phyloP scores from a whole-genome alignment of 2,113 vertebrate genomes.

The Cheirogaleus medius region DNA sequence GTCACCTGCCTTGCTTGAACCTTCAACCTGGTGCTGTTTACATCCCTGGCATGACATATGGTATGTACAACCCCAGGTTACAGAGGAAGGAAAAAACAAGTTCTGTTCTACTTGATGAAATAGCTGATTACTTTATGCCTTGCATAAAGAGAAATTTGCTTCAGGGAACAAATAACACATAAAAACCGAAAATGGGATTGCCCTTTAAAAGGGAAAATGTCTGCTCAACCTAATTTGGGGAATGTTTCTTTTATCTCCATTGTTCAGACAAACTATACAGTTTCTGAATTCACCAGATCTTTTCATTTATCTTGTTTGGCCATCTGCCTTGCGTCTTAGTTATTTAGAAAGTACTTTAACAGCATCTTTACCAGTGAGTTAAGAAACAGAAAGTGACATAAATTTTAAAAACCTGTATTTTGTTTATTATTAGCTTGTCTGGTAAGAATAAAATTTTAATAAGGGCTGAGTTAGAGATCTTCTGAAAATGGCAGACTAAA shows the following conservation, averaged over 20 bases:
- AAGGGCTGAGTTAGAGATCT: not conserved
- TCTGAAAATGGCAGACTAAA: not conserved
- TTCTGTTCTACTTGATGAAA: not conserved
- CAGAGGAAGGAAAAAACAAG: not conserved
- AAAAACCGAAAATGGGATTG: not conserved
- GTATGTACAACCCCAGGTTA: not conserved
- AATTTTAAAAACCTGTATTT: not conserved
- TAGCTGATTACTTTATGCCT: not conserved
- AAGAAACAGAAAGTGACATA: constrained; percentile 36
- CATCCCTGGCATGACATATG: not conserved
- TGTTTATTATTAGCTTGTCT: not conserved
- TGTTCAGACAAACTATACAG: not conserved
- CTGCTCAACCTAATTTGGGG: not conserved
- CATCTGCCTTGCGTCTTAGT: not conserved
- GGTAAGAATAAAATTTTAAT: not conserved
- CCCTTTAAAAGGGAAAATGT: not conserved
- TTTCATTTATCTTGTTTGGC: not conserved
- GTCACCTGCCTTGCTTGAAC: not conserved
- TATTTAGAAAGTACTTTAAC: constrained; percentile 25
- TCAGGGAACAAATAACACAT: not conserved
- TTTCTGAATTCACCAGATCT: not conserved
- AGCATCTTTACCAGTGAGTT: not conserved
- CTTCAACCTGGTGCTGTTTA: not conserved
- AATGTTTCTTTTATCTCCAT: not conserved
- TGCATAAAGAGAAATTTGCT: constrained; percentile 7